phyloP scores from a whole-genome alignment of 2,888 invertebrate species.

The Dicycla oo region DNA sequence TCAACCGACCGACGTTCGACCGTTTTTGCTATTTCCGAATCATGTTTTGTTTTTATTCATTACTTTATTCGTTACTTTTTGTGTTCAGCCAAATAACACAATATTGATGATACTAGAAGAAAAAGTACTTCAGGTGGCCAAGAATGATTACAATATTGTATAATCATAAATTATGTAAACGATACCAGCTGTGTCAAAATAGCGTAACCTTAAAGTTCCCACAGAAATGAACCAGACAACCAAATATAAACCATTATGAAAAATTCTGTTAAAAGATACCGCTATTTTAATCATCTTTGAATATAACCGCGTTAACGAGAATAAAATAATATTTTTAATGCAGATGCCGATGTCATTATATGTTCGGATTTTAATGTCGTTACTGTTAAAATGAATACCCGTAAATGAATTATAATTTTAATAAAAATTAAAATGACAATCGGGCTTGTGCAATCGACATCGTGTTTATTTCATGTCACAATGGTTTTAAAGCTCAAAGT shows the following conservation, averaged over 20 bases:
- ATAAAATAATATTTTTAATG: not conserved
- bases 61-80: not conserved
- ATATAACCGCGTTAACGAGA: not conserved
- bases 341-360: conserved; percentile 1
- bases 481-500: not conserved
- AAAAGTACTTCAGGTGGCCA: too few relatives aligned
- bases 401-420: not conserved
- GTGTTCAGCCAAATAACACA: not conserved
- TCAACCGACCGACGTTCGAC: too few relatives aligned
- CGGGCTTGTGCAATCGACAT: not conserved
- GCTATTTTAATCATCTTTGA: not conserved
- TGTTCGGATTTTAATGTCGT: conserved; percentile 18
- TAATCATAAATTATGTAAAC: not conserved
- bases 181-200: conserved; percentile 19
- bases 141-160: not conserved
- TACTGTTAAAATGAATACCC: conserved; percentile 5
- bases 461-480: not conserved
- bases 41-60: not conserved
- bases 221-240: conserved; percentile 7
- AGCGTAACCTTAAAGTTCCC: conserved; percentile 2
- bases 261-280: not conserved
- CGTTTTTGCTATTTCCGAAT: conserved; percentile 7
- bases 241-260: not conserved
- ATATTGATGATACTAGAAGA: not conserved
- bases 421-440: conserved; percentile 15